Percentiles rank a stretch among this genome's conserved stretches.
phyloP scores from a whole-genome alignment of 2,888 invertebrate genomes.

The Parapristionchus giblindavisi region DNA sequence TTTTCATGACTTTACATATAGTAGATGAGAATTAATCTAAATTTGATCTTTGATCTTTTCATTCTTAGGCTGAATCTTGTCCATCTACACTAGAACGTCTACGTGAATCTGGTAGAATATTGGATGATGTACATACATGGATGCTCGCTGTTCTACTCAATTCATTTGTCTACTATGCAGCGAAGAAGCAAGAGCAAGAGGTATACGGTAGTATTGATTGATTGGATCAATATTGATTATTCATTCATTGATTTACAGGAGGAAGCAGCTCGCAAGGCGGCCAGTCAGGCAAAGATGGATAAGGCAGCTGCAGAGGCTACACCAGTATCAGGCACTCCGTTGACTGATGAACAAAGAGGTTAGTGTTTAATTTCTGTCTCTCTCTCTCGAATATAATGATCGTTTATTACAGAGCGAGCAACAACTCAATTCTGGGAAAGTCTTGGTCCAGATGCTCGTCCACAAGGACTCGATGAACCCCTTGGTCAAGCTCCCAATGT shows the following conservation, averaged over 20 bases:
- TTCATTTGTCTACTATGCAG: conserved; percentile 14
- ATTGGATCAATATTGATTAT: neutral
- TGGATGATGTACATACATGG: conserved; percentile 12
- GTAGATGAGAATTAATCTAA: too few relatives aligned
- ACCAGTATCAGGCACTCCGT: too few relatives aligned
- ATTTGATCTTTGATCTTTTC: too few relatives aligned
- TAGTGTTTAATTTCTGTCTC: too few relatives aligned
- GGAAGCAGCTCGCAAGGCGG: neutral
- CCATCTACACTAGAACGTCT: conserved; percentile 10
- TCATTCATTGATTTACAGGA: neutral
- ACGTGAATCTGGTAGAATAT: conserved; percentile 19
- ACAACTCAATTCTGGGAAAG: too few relatives aligned
- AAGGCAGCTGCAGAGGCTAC: neutral
- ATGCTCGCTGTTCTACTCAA: conserved; percentile 9
- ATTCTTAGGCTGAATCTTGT: conserved; percentile 18
- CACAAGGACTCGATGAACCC: too few relatives aligned
- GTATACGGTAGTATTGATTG: neutral
- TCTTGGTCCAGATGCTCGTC: too few relatives aligned
- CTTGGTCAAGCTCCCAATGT: too few relatives aligned
- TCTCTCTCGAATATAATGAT: too few relatives aligned
- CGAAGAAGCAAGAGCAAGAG: conserved; percentile 17
- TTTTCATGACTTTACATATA: too few relatives aligned
- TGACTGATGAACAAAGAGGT: too few relatives aligned
- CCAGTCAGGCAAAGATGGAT: neutral
- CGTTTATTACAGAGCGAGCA: too few relatives aligned